These are phyloP conservation scores for Protodeltote pygarga DNA, from an alignment of 2,888 invertebrate genomes.

Conservation along the genomic window DNA sequence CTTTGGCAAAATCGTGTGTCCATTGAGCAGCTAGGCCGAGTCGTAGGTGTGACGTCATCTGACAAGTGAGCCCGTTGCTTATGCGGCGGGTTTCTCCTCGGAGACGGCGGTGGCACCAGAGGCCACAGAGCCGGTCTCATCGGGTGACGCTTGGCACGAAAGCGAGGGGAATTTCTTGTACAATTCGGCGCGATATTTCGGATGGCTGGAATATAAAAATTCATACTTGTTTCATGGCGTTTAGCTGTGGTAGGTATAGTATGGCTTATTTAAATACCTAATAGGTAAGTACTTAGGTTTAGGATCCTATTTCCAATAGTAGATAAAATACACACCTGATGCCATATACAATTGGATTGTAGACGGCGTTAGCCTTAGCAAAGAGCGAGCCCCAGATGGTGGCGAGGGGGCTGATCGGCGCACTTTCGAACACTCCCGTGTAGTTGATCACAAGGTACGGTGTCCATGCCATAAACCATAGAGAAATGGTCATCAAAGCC, in stretches of 20 bases:
- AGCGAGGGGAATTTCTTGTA: conserved; percentile 92
- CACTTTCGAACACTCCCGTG: conserved; percentile 92
- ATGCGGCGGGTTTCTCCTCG: conserved; percentile 89
- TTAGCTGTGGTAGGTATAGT: too few relatives aligned
- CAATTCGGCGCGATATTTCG: conserved; percentile 92
- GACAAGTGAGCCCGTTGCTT: conserved; percentile 44
- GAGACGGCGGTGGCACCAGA: conserved; percentile 90
- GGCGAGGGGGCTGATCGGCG: conserved; percentile 91
- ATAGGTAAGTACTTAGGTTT: neutral
- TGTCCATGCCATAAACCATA: conserved; percentile 98
- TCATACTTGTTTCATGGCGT: too few relatives aligned
- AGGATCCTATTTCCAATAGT: neutral
- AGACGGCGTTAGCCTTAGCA: conserved; percentile 96
- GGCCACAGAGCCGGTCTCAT: conserved; percentile 89
- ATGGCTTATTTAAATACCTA: neutral
- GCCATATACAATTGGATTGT: conserved; percentile 96
- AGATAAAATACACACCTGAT: conserved; percentile 89
- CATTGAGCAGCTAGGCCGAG: conserved; percentile 51
- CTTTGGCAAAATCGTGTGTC: conserved; percentile 73
- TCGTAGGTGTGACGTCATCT: conserved; percentile 33
- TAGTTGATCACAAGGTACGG: conserved; percentile 95
- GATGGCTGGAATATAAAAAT: conserved; percentile 89
- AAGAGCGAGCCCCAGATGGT: conserved; percentile 97
- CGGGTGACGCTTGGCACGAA: conserved; percentile 88
- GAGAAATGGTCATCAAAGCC: conserved; percentile 94